Evolutionary conservation across 2,113 vertebrate genomes (phyloP).

Genomic region (Cololabis saira): DNA sequence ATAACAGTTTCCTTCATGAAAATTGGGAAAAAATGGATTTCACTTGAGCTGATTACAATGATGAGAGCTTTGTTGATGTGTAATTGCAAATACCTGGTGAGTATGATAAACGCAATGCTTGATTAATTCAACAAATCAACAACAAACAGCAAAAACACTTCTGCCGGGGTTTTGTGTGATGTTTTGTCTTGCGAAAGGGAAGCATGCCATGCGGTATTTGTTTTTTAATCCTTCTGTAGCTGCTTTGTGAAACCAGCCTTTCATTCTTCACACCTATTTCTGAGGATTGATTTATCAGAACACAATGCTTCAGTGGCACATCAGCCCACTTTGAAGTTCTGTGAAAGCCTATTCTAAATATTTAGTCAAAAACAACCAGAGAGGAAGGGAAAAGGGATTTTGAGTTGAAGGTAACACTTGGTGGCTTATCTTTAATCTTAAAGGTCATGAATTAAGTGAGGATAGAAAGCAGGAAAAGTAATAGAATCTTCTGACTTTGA

Average conservation of each 20-base stretch:
- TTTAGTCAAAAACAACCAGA: conserved; percentile 56
- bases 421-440: conserved; percentile 71
- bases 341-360: conserved; percentile 54
- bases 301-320: conserved; percentile 55
- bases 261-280: conserved; percentile 42
- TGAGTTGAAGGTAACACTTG: conserved; percentile 55
- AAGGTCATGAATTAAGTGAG: conserved; percentile 66
- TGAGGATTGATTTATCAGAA: conserved; percentile 47
- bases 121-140: too few species aligned
- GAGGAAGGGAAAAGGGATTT: not conserved
- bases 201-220: conserved; percentile 14
- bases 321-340: conserved; percentile 41
- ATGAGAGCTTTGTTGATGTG: too few species aligned
- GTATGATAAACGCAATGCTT: too few species aligned
- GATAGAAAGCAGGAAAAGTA: conserved; percentile 50
- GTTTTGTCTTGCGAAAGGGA: not conserved
- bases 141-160: not conserved
- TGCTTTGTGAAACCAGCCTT: conserved; percentile 20
- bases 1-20: too few species aligned
- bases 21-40: too few species aligned
- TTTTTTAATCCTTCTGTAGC: conserved; percentile 27
- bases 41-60: too few species aligned
- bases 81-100: too few species aligned
- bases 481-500: conserved; percentile 54
- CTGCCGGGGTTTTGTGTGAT: not conserved